phyloP scores from a whole-genome alignment of 2,113 vertebrate genomes.

The Pangasianodon gigas region DNA sequence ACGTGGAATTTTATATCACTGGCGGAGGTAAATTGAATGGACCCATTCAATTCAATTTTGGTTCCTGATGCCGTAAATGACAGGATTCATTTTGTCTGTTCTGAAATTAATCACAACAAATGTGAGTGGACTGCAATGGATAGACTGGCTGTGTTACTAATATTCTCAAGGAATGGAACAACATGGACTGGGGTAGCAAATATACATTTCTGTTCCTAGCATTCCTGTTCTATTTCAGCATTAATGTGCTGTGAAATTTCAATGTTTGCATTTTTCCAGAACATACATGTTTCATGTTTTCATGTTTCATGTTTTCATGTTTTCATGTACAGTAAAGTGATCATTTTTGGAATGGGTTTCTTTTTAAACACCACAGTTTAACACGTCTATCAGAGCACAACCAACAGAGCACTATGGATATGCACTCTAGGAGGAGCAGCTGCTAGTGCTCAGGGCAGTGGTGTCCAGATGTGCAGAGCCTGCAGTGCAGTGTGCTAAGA shows the following conservation, averaged over 20 bases:
- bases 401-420: neutral
- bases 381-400: constrained; percentile 42
- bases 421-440: constrained; percentile 25
- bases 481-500: neutral
- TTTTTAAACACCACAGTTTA: constrained; percentile 28
- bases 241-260: neutral
- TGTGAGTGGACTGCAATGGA: constrained; percentile 15
- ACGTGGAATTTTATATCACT: constrained; percentile 46
- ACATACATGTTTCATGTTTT: neutral
- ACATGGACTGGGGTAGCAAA: neutral
- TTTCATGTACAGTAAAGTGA: constrained; percentile 16
- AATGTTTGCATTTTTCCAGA: neutral
- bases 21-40: constrained; percentile 23
- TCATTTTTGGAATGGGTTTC: constrained; percentile 24
- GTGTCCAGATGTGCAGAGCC: constrained; percentile 39
- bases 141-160: constrained; percentile 11
- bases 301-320: neutral
- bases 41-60: constrained; percentile 41
- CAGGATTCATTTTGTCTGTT: constrained; percentile 34
- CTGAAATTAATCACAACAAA: constrained; percentile 50
- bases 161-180: neutral
- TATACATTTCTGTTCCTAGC: neutral
- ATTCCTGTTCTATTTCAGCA: neutral
- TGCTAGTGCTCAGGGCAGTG: constrained; percentile 17
- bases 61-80: constrained; percentile 28